A percentile compares a stretch with the other conserved stretches of the same genome.
Conservation (phyloP, 2,113 vertebrate species). For the Micromys minutus region DNA sequence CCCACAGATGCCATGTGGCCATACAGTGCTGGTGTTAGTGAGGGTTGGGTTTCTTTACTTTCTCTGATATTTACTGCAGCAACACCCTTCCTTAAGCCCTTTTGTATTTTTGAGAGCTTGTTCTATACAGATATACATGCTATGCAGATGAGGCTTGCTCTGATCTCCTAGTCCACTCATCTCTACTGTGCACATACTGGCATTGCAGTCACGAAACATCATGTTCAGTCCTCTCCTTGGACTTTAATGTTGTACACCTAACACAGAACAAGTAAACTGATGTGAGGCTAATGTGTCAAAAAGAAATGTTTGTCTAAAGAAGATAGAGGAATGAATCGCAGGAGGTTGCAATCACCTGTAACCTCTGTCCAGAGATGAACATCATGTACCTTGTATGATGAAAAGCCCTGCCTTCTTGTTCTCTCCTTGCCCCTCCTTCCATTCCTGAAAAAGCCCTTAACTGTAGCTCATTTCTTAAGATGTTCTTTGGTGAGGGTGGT, state of each 20-base stretch:
- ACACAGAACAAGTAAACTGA: not conserved
- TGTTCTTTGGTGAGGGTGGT: not conserved
- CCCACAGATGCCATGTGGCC: too few species aligned
- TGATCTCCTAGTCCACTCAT: not conserved
- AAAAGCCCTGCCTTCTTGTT: not conserved
- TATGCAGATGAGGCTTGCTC: not conserved
- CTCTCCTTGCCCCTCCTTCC: not conserved
- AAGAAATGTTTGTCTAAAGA: not conserved
- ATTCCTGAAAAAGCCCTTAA: not conserved
- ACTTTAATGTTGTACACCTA: not conserved
- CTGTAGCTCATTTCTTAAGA: not conserved
- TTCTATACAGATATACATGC: not conserved
- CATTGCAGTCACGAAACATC: too few species aligned
- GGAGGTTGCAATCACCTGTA: not conserved
- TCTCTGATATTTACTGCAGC: too few species aligned
- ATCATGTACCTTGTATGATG: conserved; percentile 88
- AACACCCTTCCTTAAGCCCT: not conserved
- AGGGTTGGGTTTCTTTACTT: too few species aligned
- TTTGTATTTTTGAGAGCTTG: not conserved
- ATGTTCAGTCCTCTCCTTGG: not conserved
- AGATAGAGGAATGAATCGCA: not conserved
- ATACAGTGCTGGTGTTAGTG: too few species aligned
- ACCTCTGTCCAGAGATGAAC: not conserved
- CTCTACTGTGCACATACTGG: not conserved
- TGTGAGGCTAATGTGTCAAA: too few species aligned